Percentiles rank a stretch among this genome's conserved stretches.
phyloP scores from a whole-genome alignment of 1,140 invertebrate species.

The Melanaphis sacchari region DNA sequence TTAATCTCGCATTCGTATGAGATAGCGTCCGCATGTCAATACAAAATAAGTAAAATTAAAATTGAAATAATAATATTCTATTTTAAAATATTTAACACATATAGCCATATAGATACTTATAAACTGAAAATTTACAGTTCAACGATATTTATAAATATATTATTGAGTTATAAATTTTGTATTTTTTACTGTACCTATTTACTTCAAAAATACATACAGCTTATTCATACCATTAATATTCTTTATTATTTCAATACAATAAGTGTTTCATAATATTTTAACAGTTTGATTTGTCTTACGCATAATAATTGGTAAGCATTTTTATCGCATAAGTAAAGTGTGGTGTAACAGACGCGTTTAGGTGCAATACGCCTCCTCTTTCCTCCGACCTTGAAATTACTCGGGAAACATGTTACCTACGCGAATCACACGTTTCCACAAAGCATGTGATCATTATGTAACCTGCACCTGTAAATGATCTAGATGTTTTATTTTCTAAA shows the following conservation, averaged over 20 bases:
- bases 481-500: not conserved
- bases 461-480: not conserved
- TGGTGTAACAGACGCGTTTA: not conserved
- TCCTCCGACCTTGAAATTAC: slow-evolving; percentile 41
- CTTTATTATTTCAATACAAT: not conserved
- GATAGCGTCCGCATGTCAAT: too few species aligned
- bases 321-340: not conserved
- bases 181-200: too few species aligned
- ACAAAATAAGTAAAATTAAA: too few species aligned
- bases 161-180: not conserved
- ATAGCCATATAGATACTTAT: too few species aligned
- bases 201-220: not conserved
- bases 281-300: not conserved
- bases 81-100: too few species aligned
- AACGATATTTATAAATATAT: not conserved
- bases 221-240: not conserved
- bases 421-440: slow-evolving; percentile 8
- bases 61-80: too few species aligned
- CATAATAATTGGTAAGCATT: not conserved
- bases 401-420: not conserved
- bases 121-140: not conserved
- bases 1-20: too few species aligned
- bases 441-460: not conserved
- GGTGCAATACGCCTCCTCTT: slow-evolving; percentile 50
- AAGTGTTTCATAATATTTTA: not conserved